A percentile compares a stretch with the other conserved stretches of the same genome.
Conservation (phyloP, 2,113 vertebrate species). For the Chelonoidis abingdonii region DNA sequence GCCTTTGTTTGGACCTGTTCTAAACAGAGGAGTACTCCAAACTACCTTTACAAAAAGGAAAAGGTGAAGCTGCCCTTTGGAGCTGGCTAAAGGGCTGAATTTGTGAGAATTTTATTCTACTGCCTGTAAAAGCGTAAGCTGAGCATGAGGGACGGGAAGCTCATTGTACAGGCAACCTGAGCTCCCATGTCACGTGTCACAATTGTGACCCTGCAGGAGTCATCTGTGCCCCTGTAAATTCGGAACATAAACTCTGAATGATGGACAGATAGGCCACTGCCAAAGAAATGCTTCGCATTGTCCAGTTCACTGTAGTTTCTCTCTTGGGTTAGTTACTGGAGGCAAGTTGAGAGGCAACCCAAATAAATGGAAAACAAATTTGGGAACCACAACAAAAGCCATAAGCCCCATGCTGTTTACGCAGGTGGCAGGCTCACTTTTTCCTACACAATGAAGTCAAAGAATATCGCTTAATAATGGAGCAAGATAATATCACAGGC, state of each 20-base stretch:
- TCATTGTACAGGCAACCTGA: accelerated
- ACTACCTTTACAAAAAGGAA: background rate
- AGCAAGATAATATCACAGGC: background rate
- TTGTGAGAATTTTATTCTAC: accelerated
- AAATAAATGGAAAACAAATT: background rate
- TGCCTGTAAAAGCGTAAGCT: background rate
- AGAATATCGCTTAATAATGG: background rate
- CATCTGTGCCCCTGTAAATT: background rate
- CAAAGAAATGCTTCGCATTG: accelerated
- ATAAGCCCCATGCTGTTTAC: background rate
- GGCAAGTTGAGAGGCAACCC: background rate
- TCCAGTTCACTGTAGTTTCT: background rate
- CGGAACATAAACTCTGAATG: accelerated
- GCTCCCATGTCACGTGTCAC: background rate
- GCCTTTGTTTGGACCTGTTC: accelerated
- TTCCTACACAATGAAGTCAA: background rate
- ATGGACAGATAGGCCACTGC: background rate
- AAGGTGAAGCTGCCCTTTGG: background rate
- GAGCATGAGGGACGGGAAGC: background rate
- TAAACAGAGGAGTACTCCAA: background rate
- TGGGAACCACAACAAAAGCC: background rate
- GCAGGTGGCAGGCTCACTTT: background rate
- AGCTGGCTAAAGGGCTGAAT: background rate
- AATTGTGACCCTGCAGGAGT: background rate
- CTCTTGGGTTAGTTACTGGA: background rate